Conservation (phyloP, 2,113 vertebrate genomes). For the Eolophus roseicapilla region DNA sequence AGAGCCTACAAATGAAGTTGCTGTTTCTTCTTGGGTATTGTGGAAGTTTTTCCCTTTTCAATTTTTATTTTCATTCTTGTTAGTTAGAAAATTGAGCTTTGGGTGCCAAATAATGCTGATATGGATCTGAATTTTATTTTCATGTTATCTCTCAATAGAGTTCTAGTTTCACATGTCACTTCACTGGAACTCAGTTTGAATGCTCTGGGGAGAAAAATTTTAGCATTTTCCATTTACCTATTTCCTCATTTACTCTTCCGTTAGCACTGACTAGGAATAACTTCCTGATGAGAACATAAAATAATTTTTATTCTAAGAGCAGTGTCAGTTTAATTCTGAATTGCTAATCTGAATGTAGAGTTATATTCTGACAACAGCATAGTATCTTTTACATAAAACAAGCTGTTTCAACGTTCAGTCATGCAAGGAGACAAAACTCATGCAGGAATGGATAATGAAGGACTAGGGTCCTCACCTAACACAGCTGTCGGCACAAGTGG, state of each 20-base stretch:
- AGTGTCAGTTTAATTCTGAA: conserved; percentile 7
- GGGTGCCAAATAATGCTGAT: not conserved
- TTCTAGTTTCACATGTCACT: not conserved
- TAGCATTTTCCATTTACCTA: not conserved
- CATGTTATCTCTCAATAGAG: not conserved
- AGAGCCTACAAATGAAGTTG: not conserved
- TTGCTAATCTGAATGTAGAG: not conserved
- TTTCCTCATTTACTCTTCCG: not conserved
- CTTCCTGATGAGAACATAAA: not conserved
- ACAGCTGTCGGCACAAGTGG: conserved; percentile 98
- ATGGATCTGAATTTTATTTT: not conserved
- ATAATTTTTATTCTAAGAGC: not conserved
- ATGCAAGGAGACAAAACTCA: conserved; percentile 78
- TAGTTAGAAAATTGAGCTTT: not conserved
- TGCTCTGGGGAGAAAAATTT: not conserved
- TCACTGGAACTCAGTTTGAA: not conserved
- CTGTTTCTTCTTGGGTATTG: not conserved
- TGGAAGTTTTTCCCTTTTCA: not conserved
- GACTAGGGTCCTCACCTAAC: conserved; percentile 92
- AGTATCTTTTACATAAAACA: conserved; percentile 38
- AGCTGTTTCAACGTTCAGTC: conserved; percentile 46
- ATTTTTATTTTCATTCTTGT: not conserved
- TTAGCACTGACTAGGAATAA: not conserved
- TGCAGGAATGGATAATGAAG: conserved; percentile 71
- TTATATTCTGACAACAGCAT: conserved; percentile 14